These are phyloP conservation scores for Eonycteris spelaea DNA, from an alignment of 2,113 vertebrate species.

Conservation along the genomic window DNA sequence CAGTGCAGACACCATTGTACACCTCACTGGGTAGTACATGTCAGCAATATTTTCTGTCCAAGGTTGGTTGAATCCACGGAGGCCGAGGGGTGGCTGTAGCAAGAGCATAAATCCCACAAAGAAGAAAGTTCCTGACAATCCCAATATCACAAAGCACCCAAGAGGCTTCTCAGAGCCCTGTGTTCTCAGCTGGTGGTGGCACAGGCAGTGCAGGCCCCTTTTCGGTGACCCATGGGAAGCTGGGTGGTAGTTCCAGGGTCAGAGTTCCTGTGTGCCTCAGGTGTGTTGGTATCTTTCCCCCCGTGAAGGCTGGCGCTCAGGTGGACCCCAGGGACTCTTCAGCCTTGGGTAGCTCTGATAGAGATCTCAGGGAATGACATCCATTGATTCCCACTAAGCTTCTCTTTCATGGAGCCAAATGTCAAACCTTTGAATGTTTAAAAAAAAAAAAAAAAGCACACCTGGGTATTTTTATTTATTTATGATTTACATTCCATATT, in stretches of 20 bases:
- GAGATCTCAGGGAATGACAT: not conserved
- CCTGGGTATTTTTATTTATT: constrained; percentile 11
- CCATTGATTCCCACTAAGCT: not conserved
- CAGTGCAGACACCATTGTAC: not conserved
- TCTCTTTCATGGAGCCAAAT: not conserved
- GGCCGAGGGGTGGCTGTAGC: not conserved
- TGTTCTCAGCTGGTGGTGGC: not conserved
- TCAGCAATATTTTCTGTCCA: not conserved
- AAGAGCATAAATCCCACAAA: not conserved
- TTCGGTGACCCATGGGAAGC: too few species aligned
- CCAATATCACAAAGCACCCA: not conserved
- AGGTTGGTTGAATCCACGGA: not conserved
- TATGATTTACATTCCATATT: not conserved
- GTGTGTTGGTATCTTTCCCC: not conserved
- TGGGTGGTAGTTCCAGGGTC: not conserved
- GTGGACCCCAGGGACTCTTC: not conserved
- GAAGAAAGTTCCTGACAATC: not conserved
- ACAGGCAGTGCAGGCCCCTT: not conserved
- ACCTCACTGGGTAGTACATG: not conserved
- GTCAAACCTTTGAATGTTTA: not conserved
- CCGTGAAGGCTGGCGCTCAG: not conserved
- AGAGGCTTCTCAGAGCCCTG: fast-evolving
- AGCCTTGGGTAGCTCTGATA: not conserved
- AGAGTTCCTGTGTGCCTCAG: not conserved
- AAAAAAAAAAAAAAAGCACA: not conserved